These are phyloP conservation scores for Reticulitermes speratus DNA, from an alignment of 1,140 invertebrate species.

Conservation along the genomic window DNA sequence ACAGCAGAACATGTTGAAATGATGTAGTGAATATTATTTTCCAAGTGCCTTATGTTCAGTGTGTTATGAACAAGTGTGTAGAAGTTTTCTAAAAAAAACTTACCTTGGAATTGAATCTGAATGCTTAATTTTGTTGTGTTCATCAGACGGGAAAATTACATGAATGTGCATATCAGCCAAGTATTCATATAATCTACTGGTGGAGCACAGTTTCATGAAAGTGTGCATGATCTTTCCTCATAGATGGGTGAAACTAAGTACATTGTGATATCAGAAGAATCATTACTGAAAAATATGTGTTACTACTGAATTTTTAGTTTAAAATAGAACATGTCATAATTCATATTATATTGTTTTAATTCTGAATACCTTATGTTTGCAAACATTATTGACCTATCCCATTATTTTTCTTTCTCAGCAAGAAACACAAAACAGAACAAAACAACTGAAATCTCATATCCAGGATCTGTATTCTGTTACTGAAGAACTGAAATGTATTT, in stretches of 20 bases:
- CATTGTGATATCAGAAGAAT: slow-evolving; percentile 8
- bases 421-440: neutral
- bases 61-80: neutral
- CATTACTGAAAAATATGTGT: neutral
- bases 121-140: neutral
- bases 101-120: neutral
- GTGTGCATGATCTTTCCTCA: neutral
- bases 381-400: neutral
- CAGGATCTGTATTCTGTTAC: neutral
- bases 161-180: neutral
- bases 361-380: neutral
- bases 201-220: neutral
- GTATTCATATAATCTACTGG: neutral
- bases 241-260: neutral
- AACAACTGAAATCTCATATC: neutral
- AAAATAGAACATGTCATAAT: neutral
- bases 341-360: neutral
- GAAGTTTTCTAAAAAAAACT: neutral
- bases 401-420: neutral
- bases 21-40: neutral
- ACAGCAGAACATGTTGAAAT: too few species aligned
- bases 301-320: neutral
- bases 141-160: neutral
- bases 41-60: neutral
- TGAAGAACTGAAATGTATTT: neutral